Percentiles rank a stretch among this genome's conserved stretches.
Evolutionary conservation across 2,888 invertebrate species (phyloP).

Genomic region (Eueremaeus valkanovi): DNA sequence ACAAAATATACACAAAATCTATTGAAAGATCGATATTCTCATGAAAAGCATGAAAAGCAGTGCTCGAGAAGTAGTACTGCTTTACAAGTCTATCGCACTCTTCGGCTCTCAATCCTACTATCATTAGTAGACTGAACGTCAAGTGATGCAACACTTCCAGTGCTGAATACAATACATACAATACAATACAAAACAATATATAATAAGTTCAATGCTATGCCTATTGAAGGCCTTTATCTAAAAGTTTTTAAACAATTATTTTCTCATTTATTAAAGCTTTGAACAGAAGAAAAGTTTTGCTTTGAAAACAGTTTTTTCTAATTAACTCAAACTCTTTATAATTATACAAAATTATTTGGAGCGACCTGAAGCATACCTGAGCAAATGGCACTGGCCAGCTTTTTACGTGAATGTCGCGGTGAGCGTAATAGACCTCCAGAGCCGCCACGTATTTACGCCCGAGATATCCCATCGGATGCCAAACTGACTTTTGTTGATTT

Average conservation of each 20-base stretch:
- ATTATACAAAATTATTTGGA: too few relatives aligned
- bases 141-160: slow-evolving; percentile 23
- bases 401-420: slow-evolving; percentile 3
- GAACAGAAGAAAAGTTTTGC: too few relatives aligned
- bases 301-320: too few relatives aligned
- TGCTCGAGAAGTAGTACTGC: neutral
- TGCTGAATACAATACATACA: neutral
- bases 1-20: slow-evolving; percentile 27
- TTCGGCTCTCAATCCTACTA: neutral
- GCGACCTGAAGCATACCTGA: neutral
- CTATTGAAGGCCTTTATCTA: neutral
- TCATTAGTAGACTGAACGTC: neutral
- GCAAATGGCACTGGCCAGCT: slow-evolving; percentile 14
- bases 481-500: slow-evolving; percentile 34
- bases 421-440: slow-evolving; percentile 19
- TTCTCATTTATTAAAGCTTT: too few relatives aligned
- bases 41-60: neutral
- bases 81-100: neutral
- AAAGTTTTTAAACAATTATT: too few relatives aligned
- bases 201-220: neutral
- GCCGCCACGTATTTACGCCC: slow-evolving; percentile 19
- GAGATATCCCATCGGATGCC: slow-evolving; percentile 13
- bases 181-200: neutral
- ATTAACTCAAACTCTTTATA: too few relatives aligned
- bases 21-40: slow-evolving; percentile 2